A percentile compares a stretch with the other conserved stretches of the same genome.
Conservation (phyloP, 2,797 vertebrate species). For the Anguilla megastoma region DNA sequence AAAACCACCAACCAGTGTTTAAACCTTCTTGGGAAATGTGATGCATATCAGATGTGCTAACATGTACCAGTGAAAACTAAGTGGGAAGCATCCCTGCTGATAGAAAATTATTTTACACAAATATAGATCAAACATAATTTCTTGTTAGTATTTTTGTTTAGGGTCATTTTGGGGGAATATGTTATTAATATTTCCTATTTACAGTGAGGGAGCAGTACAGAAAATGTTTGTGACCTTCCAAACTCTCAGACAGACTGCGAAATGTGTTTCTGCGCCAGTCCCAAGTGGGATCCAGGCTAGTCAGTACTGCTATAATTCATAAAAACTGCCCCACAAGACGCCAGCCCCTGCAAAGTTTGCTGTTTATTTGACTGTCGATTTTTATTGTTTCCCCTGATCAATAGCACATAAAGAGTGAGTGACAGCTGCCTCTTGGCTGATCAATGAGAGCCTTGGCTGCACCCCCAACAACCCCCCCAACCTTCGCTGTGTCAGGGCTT, state of each 20-base stretch:
- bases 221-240: neutral
- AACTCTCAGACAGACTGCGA: neutral
- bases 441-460: conserved; percentile 28
- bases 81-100: neutral
- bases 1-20: no score
- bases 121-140: neutral
- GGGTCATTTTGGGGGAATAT: neutral
- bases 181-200: neutral
- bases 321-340: conserved; percentile 26
- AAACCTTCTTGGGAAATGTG: no score
- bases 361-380: conserved; percentile 50
- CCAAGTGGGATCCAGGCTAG: neutral
- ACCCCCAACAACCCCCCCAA: neutral
- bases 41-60: no score
- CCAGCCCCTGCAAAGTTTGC: conserved; percentile 37
- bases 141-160: neutral
- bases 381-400: conserved; percentile 40
- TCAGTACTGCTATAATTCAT: conserved; percentile 16
- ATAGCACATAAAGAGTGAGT: conserved; percentile 43
- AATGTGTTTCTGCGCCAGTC: neutral
- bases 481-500: conserved; percentile 26
- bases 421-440: conserved; percentile 37
- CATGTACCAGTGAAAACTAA: neutral
- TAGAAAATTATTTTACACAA: neutral
- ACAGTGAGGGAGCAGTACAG: neutral